Evolutionary conservation across 2,797 vertebrate species (phyloP).

Genomic region (Oryzias sinensis): DNA sequence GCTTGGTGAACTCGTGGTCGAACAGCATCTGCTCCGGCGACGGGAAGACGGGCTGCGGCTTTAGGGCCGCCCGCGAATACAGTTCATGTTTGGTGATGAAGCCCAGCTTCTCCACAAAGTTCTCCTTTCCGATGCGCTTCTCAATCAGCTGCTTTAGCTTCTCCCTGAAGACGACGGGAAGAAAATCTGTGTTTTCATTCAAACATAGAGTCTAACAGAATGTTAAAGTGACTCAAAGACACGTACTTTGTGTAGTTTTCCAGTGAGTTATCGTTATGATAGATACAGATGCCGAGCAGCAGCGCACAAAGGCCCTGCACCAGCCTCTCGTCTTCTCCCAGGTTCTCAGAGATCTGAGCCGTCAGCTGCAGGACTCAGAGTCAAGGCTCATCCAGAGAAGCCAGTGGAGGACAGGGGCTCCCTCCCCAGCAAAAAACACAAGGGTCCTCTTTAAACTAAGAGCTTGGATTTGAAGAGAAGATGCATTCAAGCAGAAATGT

Average conservation of each 20-base stretch:
- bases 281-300: slow-evolving; percentile 95
- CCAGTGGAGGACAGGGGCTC: not conserved
- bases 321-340: slow-evolving; percentile 94
- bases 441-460: not conserved
- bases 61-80: slow-evolving; percentile 95
- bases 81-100: slow-evolving; percentile 97
- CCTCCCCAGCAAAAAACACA: too few species aligned
- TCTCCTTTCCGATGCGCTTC: slow-evolving; percentile 97
- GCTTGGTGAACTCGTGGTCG: slow-evolving; percentile 98
- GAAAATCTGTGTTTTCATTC: not conserved
- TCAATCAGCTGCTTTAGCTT: slow-evolving; percentile 98
- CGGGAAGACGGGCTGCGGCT: slow-evolving; percentile 90
- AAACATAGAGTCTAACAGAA: not conserved
- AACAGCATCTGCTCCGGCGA: slow-evolving; percentile 97
- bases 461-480: not conserved
- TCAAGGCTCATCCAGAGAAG: slow-evolving; percentile 73
- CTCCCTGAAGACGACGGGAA: slow-evolving; percentile 80
- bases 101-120: slow-evolving; percentile 95
- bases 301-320: slow-evolving; percentile 96
- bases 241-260: slow-evolving; percentile 93
- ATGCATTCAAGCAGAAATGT: not conserved
- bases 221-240: not conserved
- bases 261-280: slow-evolving; percentile 94
- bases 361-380: slow-evolving; percentile 82
- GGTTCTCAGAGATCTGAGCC: slow-evolving; percentile 96